These are phyloP conservation scores for Arbacia lixula DNA, from an alignment of 53 echinoderm and acorn worm species.

Conservation along the genomic window DNA sequence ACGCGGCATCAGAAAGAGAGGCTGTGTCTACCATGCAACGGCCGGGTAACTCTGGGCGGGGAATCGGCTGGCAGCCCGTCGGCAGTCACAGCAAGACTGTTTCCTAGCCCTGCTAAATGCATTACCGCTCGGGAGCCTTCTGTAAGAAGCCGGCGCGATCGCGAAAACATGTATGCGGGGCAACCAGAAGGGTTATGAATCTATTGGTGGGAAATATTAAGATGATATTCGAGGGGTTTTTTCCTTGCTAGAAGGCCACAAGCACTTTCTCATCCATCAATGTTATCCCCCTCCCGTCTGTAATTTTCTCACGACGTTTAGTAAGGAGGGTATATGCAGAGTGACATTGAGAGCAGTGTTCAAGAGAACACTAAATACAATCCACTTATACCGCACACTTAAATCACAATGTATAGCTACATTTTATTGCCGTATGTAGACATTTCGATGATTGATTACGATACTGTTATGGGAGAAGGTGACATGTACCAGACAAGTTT, in stretches of 20 bases:
- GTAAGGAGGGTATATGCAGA: background rate
- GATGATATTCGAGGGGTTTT: conserved; percentile 33
- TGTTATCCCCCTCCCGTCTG: background rate
- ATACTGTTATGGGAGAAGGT: no score
- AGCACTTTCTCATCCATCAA: conserved; percentile 17
- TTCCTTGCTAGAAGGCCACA: conserved; percentile 25
- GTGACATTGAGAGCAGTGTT: no score
- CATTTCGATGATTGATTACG: no score
- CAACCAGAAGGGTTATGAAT: conserved; percentile 20
- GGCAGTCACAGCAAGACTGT: background rate
- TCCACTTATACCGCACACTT: no score
- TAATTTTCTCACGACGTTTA: background rate
- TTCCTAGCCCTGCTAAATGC: conserved; percentile 22
- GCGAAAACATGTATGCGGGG: background rate
- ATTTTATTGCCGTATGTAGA: no score
- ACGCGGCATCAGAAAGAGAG: conserved; percentile 6
- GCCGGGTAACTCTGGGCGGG: conserved; percentile 58
- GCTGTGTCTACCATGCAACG: conserved; percentile 43
- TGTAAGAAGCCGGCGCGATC: conserved; percentile 11
- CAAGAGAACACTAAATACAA: conserved; percentile 15
- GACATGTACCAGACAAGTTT: no score
- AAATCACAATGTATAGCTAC: no score
- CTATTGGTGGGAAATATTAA: conserved; percentile 22
- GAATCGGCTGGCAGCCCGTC: conserved; percentile 34
- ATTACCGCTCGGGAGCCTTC: conserved; percentile 5